Conservation (phyloP, 2,888 invertebrate genomes). For the Pycnomerus fuliginosus region DNA sequence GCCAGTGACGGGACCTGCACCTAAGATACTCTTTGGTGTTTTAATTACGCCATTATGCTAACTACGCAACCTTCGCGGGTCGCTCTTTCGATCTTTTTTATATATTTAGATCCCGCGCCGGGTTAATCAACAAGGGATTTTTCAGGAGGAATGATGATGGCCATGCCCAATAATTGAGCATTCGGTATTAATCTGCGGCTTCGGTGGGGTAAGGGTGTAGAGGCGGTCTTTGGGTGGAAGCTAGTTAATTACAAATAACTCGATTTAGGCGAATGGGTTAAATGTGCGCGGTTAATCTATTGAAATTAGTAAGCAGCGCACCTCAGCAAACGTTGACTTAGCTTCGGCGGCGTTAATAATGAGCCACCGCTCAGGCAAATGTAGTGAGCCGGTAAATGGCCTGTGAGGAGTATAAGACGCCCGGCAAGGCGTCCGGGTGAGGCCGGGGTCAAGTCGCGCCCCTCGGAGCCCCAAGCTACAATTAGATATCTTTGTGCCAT, state of each 20-base stretch:
- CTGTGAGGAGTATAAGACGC: constrained; percentile 44
- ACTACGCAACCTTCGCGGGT: constrained; percentile 41
- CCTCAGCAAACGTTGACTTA: constrained; percentile 54
- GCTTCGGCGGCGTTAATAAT: constrained; percentile 49
- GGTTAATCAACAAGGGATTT: not conserved
- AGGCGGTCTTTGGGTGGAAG: constrained; percentile 39
- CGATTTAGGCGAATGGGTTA: constrained; percentile 55
- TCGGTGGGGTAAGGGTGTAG: constrained; percentile 24
- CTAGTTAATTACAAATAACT: constrained; percentile 56
- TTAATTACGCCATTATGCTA: constrained; percentile 46
- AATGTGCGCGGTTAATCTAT: constrained; percentile 55
- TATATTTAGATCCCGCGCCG: constrained; percentile 1
- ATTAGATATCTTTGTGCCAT: constrained; percentile 59
- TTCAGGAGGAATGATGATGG: not conserved
- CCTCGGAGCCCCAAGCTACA: constrained; percentile 49
- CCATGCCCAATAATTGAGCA: constrained; percentile 3
- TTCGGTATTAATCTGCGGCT: constrained; percentile 39
- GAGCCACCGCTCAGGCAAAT: constrained; percentile 48
- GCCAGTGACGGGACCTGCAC: constrained; percentile 40
- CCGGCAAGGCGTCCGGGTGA: constrained; percentile 33
- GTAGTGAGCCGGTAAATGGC: constrained; percentile 54
- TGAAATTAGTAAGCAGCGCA: constrained; percentile 55
- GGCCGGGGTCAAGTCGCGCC: constrained; percentile 47
- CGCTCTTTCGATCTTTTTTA: constrained; percentile 41
- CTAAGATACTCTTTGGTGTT: constrained; percentile 39